These are phyloP conservation scores for Proisotoma minuta DNA, from an alignment of 2,888 invertebrate species.

Conservation along the genomic window DNA sequence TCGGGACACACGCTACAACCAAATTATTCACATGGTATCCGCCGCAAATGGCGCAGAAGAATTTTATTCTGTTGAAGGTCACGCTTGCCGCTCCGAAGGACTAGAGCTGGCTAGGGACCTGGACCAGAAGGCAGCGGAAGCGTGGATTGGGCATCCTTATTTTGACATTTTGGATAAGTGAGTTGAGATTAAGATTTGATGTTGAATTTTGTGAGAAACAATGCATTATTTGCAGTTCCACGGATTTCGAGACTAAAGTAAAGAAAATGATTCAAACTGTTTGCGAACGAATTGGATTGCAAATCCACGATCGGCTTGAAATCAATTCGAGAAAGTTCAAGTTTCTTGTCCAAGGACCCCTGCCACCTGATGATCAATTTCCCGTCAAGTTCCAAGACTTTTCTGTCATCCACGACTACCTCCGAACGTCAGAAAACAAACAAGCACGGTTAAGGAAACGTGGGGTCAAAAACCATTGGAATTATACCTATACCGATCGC, in stretches of 20 bases:
- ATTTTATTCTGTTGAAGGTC: slow-evolving; percentile 94
- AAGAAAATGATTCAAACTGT: slow-evolving; percentile 76
- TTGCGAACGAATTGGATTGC: slow-evolving; percentile 88
- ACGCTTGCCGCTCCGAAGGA: slow-evolving; percentile 89
- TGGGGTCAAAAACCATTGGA: slow-evolving; percentile 71
- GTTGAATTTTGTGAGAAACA: too few relatives aligned
- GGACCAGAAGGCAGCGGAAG: slow-evolving; percentile 86
- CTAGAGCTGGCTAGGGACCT: slow-evolving; percentile 79
- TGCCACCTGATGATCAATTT: slow-evolving; percentile 68
- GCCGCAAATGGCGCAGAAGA: slow-evolving; percentile 92
- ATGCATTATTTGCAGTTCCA: slow-evolving; percentile 58
- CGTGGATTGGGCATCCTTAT: slow-evolving; percentile 97
- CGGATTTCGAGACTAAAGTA: slow-evolving; percentile 94
- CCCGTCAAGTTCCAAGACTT: slow-evolving; percentile 87
- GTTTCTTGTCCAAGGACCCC: slow-evolving; percentile 71
- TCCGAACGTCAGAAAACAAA: slow-evolving; percentile 80
- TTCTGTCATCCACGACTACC: slow-evolving; percentile 92
- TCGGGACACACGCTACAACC: slow-evolving; percentile 90
- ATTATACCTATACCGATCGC: slow-evolving; percentile 88
- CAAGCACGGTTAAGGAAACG: slow-evolving; percentile 87
- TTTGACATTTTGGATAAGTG: slow-evolving; percentile 95
- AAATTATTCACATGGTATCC: slow-evolving; percentile 83
- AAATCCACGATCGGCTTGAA: slow-evolving; percentile 86
- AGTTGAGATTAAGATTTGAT: background rate
- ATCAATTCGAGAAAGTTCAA: slow-evolving; percentile 91